These are phyloP conservation scores for Trachops cirrhosus DNA, from an alignment of 2,797 vertebrate species.

Conservation along the genomic window DNA sequence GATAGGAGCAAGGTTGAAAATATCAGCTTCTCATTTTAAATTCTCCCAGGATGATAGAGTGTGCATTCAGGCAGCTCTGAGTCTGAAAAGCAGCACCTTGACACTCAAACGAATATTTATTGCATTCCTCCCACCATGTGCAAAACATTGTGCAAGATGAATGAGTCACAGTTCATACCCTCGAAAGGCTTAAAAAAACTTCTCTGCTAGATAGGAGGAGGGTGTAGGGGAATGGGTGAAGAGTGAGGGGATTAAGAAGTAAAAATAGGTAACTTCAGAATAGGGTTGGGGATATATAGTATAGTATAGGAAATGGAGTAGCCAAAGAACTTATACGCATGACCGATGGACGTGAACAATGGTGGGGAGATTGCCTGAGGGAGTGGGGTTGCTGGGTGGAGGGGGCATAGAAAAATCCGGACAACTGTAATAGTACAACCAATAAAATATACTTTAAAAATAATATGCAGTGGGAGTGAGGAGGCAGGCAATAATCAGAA, in stretches of 20 bases:
- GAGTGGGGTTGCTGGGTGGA: too few species aligned
- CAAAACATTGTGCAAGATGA: not conserved
- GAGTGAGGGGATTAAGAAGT: too few species aligned
- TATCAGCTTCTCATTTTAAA: not conserved
- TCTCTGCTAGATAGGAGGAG: not conserved
- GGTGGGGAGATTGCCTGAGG: too few species aligned
- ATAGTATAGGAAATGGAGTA: too few species aligned
- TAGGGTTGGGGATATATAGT: too few species aligned
- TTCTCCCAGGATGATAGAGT: not conserved
- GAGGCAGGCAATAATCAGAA: not conserved
- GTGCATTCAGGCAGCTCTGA: not conserved
- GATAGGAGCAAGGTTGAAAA: not conserved
- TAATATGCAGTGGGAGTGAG: not conserved
- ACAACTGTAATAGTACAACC: too few species aligned
- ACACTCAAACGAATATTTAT: conserved; percentile 24
- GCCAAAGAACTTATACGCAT: too few species aligned
- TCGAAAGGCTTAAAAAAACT: not conserved
- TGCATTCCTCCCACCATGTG: not conserved
- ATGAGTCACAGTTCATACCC: not conserved
- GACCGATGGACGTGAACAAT: too few species aligned
- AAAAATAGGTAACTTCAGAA: too few species aligned
- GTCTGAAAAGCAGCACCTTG: conserved; percentile 42
- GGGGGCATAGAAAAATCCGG: too few species aligned
- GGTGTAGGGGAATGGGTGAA: too few species aligned
- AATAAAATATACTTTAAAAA: not conserved